Evolutionary conservation across 2,888 invertebrate species (phyloP).

Genomic region (Thymelicus sylvestris): DNA sequence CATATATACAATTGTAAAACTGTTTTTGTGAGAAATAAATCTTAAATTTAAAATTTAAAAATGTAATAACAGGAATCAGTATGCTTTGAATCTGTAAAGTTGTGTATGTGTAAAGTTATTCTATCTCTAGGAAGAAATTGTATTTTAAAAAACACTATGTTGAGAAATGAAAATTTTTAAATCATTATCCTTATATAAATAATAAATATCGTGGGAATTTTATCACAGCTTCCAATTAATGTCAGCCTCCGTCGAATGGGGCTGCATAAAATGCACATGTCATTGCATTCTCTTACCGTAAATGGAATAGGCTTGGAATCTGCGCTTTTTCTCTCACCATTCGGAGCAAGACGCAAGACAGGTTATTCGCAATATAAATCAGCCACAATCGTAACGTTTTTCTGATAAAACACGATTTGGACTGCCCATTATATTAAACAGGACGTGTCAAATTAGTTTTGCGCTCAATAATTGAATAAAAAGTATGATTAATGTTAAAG

Average conservation of each 20-base stretch:
- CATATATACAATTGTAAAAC: too few relatives aligned
- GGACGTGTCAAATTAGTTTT: neutral
- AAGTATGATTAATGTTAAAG: neutral
- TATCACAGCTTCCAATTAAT: constrained; percentile 47
- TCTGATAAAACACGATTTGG: constrained; percentile 13
- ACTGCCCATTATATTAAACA: neutral
- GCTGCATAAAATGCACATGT: constrained; percentile 48
- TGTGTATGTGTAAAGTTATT: too few relatives aligned
- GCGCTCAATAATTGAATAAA: neutral
- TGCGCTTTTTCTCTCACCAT: constrained; percentile 48
- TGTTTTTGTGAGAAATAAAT: too few relatives aligned
- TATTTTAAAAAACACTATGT: neutral
- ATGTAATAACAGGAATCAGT: too few relatives aligned
- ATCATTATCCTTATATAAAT: constrained; percentile 19
- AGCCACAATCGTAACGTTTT: constrained; percentile 10
- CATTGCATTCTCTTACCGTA: constrained; percentile 44
- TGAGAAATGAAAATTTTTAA: neutral
- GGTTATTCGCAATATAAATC: constrained; percentile 34
- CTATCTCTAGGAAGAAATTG: neutral
- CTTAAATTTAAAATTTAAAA: too few relatives aligned
- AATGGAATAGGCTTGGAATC: constrained; percentile 47
- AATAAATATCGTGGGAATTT: constrained; percentile 36
- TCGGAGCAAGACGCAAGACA: constrained; percentile 40
- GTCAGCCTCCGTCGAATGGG: constrained; percentile 44
- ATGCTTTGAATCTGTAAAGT: too few relatives aligned